These are phyloP conservation scores for Thermophis baileyi DNA, from an alignment of 2,113 vertebrate species.

Conservation along the genomic window DNA sequence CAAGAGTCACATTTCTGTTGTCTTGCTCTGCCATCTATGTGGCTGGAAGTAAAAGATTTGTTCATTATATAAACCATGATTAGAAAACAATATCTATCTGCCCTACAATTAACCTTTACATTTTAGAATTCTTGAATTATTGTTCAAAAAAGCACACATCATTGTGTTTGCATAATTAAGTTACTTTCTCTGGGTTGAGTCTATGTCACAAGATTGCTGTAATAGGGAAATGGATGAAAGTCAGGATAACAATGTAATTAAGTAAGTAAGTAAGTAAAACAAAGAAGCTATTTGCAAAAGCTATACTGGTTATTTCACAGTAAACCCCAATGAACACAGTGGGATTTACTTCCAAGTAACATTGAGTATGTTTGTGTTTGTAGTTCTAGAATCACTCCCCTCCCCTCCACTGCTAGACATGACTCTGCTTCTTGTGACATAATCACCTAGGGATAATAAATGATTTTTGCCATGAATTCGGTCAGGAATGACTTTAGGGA, in stretches of 20 bases:
- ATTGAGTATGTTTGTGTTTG: background rate
- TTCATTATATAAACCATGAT: background rate
- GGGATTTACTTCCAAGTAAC: background rate
- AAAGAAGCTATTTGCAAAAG: background rate
- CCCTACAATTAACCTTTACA: background rate
- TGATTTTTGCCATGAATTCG: background rate
- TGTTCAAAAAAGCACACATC: background rate
- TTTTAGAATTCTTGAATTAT: background rate
- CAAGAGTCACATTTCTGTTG: conserved; percentile 15
- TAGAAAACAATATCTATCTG: background rate
- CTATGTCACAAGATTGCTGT: background rate
- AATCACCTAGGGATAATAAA: background rate
- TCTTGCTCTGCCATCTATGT: background rate
- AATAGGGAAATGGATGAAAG: background rate
- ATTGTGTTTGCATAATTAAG: background rate
- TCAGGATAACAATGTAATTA: background rate
- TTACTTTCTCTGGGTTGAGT: background rate
- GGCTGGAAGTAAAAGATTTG: background rate
- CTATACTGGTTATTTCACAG: background rate
- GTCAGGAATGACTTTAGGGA: background rate
- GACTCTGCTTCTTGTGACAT: background rate
- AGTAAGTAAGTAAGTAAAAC: background rate
- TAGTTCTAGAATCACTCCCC: background rate
- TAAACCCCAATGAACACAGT: background rate
- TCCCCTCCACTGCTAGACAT: background rate